Evolutionary conservation across 2,113 vertebrate species (phyloP), one percentile per base, ranked within the genome.

Genomic region (Oostethus manadensis): DNA sequence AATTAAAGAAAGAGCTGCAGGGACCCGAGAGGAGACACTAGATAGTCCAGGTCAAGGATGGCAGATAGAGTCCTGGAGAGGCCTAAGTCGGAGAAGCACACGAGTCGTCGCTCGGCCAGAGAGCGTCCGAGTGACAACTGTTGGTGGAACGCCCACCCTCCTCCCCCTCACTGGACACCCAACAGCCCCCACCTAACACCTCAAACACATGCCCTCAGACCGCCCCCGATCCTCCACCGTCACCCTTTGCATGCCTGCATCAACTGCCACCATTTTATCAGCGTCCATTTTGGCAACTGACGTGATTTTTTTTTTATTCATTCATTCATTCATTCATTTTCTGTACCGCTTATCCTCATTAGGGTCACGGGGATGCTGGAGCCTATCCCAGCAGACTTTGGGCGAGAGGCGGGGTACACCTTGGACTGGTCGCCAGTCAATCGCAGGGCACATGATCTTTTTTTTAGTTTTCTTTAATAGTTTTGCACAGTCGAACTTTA

Each of bases 251-350:
- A 82, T 85, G 87, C 77, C 85, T 88, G 66, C 68, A 86, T 74
- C 87, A 90, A 91, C 90, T 90, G 88, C 72, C 72, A 77, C 83
- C 79, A 71, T 89, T 90, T 83, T 81, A 78, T 89, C 86, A 88
- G 78, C 66, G 87, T 84, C 85, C 62, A 51, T 60, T 51, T 43
- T 60, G 73, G 66, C 67, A 67, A 66, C 10, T 56, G 51, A 78
- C 70, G 53, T 49, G 33, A n/a, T 10, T 1, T 8, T 38, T 18
- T 3, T 10, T 8, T 35, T 20, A n/a, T n/a, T n/a, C n/a, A n/a
- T n/a, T n/a, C n/a, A n/a, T n/a, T n/a, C n/a, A n/a, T n/a, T n/a
- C n/a, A n/a, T n/a, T n/a, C n/a, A n/a, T n/a, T n/a, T n/a, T n/a
- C n/a, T n/a, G n/a, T n/a, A n/a, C n/a, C n/a, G n/a, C n/a, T n/a